These are phyloP conservation scores for Setipinna tenuifilis DNA, from an alignment of 2,797 vertebrate species.

Conservation along the genomic window DNA sequence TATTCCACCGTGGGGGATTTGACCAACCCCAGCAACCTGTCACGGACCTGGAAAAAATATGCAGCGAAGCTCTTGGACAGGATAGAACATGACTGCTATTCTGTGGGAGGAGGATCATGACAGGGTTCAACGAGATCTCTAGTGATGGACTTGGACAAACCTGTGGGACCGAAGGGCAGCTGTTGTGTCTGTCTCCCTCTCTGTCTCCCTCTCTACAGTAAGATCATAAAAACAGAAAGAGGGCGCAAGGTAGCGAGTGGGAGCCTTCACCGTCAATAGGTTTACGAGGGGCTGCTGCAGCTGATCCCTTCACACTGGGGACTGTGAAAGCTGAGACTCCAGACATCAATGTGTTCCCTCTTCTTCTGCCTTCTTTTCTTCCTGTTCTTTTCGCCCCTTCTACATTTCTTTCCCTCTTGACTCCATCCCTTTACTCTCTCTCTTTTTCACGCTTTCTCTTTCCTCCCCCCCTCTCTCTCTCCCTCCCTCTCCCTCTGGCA, in stretches of 20 bases:
- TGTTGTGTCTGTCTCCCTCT: slow-evolving; percentile 13
- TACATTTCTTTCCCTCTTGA: no score
- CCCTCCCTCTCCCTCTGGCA: background rate
- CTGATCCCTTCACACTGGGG: background rate
- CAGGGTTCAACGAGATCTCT: background rate
- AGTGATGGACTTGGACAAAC: slow-evolving; percentile 30
- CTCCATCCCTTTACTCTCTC: background rate
- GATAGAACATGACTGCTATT: slow-evolving; percentile 13
- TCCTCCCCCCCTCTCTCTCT: background rate
- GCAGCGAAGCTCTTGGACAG: slow-evolving; percentile 10
- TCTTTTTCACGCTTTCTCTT: background rate
- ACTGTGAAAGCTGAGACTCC: slow-evolving; percentile 5
- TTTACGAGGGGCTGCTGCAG: background rate
- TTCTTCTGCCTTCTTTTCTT: no score
- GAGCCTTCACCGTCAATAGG: background rate
- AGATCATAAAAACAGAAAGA: background rate
- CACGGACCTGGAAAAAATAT: background rate
- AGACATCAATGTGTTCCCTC: background rate
- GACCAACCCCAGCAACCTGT: background rate
- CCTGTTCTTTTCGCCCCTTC: background rate
- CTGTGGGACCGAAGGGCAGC: slow-evolving; percentile 20
- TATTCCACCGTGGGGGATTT: slow-evolving; percentile 23
- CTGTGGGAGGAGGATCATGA: background rate
- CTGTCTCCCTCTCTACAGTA: slow-evolving; percentile 20
- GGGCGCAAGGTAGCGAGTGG: background rate